Base-by-base conservation (phyloP, 2,113 vertebrate species). In the Podarcis cretensis region DNA sequence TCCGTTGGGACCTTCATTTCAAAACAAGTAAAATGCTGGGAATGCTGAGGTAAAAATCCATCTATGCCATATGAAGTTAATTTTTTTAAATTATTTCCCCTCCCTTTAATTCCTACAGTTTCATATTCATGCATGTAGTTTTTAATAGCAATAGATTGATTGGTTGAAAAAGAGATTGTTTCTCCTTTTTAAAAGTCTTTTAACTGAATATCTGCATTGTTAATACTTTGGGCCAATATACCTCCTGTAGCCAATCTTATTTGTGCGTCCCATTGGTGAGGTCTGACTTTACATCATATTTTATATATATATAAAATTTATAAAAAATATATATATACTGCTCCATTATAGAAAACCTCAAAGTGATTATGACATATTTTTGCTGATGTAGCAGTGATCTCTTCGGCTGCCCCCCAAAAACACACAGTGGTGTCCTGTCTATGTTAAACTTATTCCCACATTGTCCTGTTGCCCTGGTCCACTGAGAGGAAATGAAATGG, bases 81-180 rank as follows among this genome's bases (percentile, higher is more conserved):
- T 69, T 69, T 21, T 66, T 30, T 10, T 2, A 69, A 25, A 23
- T 27, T 27, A 9, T 69, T 27, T 21, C 23, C 23, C 23, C 23
- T 82, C 3, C 9, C 66, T 68, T 21, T 80, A 27, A 8, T 30
- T 54, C 0, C 4, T 21, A 0, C 0, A 27, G 3, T 0, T 77
- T 21, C 2, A 1, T 40, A 1, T 0, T 87, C 37, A 10, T 78
- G 86, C 40, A 59, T 32, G 0, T 43, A 12, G 25, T 23, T 87
- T n/a, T 81, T 20, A 16, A 5, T 21, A 75, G 23, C 54, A 81
- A 81, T 9, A 4, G 0, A 0, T 10, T 0, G 1, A 63, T 35
- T 73, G 12, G 37, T 23, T 12, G 5, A 76, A 68, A 79, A 83
- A 13, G 10, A 14, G 35, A 76, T 35, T 59, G 2, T 1, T 78